Percentiles rank a stretch among this genome's conserved stretches.
Conservation (phyloP, 2,888 invertebrate species). For the Tetragonisca angustula region DNA sequence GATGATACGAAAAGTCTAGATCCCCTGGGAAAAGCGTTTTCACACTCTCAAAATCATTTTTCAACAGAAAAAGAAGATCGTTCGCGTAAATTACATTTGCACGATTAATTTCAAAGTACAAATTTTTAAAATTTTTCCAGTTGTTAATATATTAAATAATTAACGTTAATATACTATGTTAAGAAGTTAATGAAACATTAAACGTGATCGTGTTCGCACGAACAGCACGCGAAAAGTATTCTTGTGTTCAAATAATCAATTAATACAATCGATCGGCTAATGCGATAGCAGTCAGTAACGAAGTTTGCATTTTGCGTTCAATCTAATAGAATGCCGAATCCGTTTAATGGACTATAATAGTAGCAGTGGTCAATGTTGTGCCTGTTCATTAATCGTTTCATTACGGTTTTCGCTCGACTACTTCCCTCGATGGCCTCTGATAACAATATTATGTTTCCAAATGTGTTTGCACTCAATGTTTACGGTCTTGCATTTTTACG, state of each 20-base stretch:
- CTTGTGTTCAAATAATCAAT: background rate
- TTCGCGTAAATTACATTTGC: no score
- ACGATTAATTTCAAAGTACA: no score
- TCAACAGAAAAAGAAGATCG: no score
- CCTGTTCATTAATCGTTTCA: slow-evolving; percentile 7
- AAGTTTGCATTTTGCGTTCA: slow-evolving; percentile 9
- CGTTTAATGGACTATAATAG: slow-evolving; percentile 13
- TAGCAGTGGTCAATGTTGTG: background rate
- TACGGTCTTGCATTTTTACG: background rate
- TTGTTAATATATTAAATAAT: no score
- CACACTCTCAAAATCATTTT: no score
- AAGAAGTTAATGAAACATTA: background rate
- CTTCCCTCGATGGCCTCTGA: no score
- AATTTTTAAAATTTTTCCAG: no score
- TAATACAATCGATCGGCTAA: background rate
- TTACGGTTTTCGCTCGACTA: background rate
- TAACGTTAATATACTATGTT: no score
- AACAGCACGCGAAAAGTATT: background rate
- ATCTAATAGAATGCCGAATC: background rate
- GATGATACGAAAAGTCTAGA: no score
- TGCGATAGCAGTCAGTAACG: background rate
- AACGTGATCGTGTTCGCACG: background rate
- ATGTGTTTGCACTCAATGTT: background rate
- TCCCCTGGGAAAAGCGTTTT: no score
- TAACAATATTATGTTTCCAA: background rate